Base-by-base conservation (phyloP, 2,113 vertebrate genomes). In the Vidua chalybeata region DNA sequence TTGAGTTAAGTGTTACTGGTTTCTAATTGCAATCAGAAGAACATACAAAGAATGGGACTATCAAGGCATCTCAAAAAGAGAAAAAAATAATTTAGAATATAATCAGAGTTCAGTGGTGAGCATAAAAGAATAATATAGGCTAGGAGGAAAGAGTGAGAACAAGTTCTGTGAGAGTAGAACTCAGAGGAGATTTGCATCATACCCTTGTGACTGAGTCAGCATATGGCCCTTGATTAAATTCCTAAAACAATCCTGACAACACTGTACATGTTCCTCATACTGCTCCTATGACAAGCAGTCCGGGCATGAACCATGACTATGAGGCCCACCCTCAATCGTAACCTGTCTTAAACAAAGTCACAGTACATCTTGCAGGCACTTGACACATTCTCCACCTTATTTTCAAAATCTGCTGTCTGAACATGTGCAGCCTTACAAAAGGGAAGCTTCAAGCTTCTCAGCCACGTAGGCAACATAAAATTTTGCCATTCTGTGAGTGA, bases 181-280 rank as follows among this genome's bases (percentile, higher is more conserved):
- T 55, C 52, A 84, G 55, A 64, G 80, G 48, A 81, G 68, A 71
- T 90, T 45, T 7, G 1, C 88, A 88, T 80, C 73, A 90, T 93
- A 68, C 41, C 66, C 72, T 80, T 90, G 41, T 74, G 64, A 88
- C 63, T 94, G 92, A 96, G 69, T 93, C 93, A 96, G 79, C 68
- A 86, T 81, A 94, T 35, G 72, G 64, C 20, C 69, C 56, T 78
- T 84, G 76, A 95, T 93, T 93, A 95, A 92, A 94, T 96, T 96
- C 92, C 76, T 92, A 77, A 96, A 94, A 90, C 92, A 93, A 88
- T 62, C 75, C 76, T 78, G 69, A 89, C 93, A 94, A 59, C 77
- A 64, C 31, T 39, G 61, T 87, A 84, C 88, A 72, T 89, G 76
- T 84, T 96, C 55, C 69, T 84, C 62, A 56, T 58, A 75, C 19